phyloP scores from a whole-genome alignment of 2,113 vertebrate species.

The Gopherus flavomarginatus region DNA sequence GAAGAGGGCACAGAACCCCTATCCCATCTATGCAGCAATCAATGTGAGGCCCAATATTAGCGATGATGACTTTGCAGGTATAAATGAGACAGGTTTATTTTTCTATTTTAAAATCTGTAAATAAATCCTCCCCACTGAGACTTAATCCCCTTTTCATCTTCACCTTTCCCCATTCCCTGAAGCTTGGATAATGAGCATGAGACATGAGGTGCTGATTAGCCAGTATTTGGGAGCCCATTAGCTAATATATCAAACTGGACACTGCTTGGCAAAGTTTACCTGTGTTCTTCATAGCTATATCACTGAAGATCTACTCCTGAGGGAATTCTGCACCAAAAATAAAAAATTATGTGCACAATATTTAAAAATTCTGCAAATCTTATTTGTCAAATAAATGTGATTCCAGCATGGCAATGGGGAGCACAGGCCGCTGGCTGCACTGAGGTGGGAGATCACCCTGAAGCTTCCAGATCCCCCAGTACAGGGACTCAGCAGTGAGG shows the following conservation, averaged over 20 bases:
- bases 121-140: accelerated
- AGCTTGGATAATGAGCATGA: not conserved
- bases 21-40: conserved; percentile 82
- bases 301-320: not conserved
- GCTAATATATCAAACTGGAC: not conserved
- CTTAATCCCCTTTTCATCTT: not conserved
- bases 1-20: conserved; percentile 82
- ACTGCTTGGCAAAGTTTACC: not conserved
- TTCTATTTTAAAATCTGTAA: not conserved
- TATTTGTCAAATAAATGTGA: no score
- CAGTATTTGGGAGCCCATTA: not conserved
- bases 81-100: not conserved
- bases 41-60: conserved; percentile 77
- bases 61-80: conserved; percentile 81
- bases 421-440: no score
- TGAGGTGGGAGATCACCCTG: no score
- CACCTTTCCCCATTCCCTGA: not conserved
- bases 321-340: no score
- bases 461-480: no score
- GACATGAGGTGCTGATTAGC: not conserved
- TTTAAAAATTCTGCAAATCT: no score
- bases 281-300: accelerated
- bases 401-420: no score
- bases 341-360: no score
- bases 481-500: no score